Conservation (phyloP, 2,113 vertebrate genomes). For the Chaetodon auriga region DNA sequence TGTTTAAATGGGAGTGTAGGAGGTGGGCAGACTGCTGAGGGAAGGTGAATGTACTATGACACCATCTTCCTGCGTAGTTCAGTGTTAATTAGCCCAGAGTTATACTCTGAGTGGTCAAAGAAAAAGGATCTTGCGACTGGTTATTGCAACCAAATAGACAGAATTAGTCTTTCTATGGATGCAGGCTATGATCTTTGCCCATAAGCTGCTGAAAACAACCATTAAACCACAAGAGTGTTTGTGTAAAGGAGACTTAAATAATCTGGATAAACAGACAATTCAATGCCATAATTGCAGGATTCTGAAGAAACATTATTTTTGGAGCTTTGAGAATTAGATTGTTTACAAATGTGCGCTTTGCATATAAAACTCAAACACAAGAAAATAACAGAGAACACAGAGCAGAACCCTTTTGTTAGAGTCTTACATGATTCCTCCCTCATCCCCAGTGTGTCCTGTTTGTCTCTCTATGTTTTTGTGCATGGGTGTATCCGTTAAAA, state of each 20-base stretch:
- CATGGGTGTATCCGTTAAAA: too few species aligned
- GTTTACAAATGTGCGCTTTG: too few species aligned
- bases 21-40: constrained; percentile 31
- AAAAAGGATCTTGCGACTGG: neutral
- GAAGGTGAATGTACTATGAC: constrained; percentile 24
- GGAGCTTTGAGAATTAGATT: neutral
- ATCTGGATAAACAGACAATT: neutral
- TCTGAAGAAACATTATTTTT: neutral
- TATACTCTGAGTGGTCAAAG: neutral
- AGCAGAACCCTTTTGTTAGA: too few species aligned
- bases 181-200: neutral
- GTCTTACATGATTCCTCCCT: too few species aligned
- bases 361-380: neutral
- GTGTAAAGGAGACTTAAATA: neutral
- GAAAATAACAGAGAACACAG: neutral
- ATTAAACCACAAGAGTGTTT: neutral
- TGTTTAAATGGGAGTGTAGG: constrained; percentile 46
- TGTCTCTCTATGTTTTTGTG: too few species aligned
- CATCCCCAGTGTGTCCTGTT: too few species aligned
- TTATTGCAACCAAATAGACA: neutral
- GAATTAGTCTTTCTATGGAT: neutral
- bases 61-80: constrained; percentile 38
- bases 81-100: constrained; percentile 32
- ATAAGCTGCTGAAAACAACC: neutral
- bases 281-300: neutral